Evolutionary conservation across 2,888 invertebrate genomes (phyloP).

Genomic region (Pheosia tremula): DNA sequence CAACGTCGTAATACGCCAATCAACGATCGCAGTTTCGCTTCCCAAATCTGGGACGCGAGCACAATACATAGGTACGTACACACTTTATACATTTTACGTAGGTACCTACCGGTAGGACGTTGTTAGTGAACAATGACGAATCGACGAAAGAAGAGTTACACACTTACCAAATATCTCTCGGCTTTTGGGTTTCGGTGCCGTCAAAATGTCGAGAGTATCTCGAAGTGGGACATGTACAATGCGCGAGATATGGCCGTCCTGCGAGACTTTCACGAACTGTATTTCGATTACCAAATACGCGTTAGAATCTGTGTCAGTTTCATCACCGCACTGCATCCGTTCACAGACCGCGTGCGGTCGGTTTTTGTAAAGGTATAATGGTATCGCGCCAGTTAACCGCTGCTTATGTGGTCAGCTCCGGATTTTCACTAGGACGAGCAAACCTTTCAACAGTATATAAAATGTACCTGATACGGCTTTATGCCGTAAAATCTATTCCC

Average conservation of each 20-base stretch:
- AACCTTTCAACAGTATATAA: neutral
- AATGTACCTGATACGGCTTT: neutral
- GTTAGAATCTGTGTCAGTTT: constrained; percentile 84
- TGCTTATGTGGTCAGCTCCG: constrained; percentile 36
- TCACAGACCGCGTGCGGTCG: constrained; percentile 64
- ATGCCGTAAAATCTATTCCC: neutral
- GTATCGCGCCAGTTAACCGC: constrained; percentile 40
- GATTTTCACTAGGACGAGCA: constrained; percentile 1
- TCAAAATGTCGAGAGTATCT: constrained; percentile 72
- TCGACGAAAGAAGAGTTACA: constrained; percentile 64
- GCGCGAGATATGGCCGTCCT: constrained; percentile 76
- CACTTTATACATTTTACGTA: constrained; percentile 44
- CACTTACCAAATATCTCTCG: constrained; percentile 54
- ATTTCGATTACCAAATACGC: constrained; percentile 83
- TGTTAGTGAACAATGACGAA: constrained; percentile 62
- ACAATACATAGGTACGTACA: constrained; percentile 54
- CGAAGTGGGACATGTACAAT: constrained; percentile 77
- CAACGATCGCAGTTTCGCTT: constrained; percentile 76
- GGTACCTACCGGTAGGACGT: constrained; percentile 39
- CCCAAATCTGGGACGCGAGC: constrained; percentile 76
- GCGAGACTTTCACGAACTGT: constrained; percentile 81
- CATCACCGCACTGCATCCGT: constrained; percentile 80
- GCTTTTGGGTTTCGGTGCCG: constrained; percentile 77
- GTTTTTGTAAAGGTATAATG: constrained; percentile 57
- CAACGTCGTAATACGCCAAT: constrained; percentile 77